Conservation (phyloP, 2,797 vertebrate genomes). For the Kryptopterus vitreolus region DNA sequence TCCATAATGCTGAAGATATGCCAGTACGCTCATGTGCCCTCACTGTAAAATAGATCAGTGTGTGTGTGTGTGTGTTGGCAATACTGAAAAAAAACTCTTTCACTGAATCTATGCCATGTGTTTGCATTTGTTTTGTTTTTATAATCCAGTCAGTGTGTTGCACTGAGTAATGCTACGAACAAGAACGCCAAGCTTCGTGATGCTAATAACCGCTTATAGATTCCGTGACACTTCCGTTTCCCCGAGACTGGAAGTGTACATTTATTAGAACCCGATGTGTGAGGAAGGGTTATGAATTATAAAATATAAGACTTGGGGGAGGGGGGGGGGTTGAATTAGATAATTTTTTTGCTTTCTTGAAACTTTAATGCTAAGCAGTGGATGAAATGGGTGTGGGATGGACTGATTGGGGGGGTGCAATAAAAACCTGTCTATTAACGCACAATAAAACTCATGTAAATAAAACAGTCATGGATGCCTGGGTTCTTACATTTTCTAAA, state of each 20-base stretch:
- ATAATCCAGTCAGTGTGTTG: not conserved
- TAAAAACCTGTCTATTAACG: constrained; percentile 62
- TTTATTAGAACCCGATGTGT: not conserved
- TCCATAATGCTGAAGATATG: not conserved
- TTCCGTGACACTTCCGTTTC: not conserved
- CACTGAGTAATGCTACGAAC: not conserved
- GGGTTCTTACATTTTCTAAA: too few relatives aligned
- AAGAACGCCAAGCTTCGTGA: not conserved
- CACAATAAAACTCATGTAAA: constrained; percentile 63
- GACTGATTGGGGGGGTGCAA: not conserved
- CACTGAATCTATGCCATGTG: not conserved
- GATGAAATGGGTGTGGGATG: not conserved
- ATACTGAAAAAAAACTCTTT: not conserved
- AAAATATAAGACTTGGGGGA: not conserved
- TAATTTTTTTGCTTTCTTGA: not conserved
- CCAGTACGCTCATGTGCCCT: too few relatives aligned
- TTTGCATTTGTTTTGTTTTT: constrained; percentile 8
- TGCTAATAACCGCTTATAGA: not conserved
- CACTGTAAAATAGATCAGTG: not conserved
- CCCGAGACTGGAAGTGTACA: not conserved
- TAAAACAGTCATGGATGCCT: constrained; percentile 5
- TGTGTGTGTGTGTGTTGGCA: not conserved
- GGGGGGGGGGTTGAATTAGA: too few relatives aligned
- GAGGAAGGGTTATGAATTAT: not conserved
- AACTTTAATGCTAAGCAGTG: not conserved